Percentiles rank a stretch among this genome's conserved stretches.
Evolutionary conservation across 2,888 invertebrate genomes (phyloP).

Genomic region (Oithona nana): DNA sequence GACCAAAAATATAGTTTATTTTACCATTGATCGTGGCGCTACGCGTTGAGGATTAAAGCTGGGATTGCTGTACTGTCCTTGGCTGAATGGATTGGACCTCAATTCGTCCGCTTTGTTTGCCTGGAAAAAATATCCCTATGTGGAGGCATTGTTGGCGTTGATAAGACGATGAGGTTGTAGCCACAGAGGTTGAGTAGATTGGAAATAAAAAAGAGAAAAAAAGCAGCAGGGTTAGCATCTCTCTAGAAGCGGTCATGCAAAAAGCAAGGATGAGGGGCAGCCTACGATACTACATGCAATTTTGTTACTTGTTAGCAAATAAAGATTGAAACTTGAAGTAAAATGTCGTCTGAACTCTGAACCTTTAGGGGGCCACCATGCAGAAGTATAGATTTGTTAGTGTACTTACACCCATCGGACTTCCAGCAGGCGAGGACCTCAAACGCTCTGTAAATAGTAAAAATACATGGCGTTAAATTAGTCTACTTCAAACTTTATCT

Average conservation of each 20-base stretch:
- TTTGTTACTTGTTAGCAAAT: not conserved
- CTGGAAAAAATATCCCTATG: constrained; percentile 11
- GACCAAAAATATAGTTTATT: constrained; percentile 23
- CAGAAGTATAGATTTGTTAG: too few relatives aligned
- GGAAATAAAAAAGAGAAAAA: not conserved
- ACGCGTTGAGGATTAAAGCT: constrained; percentile 83
- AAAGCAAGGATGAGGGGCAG: not conserved
- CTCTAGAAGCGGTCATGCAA: not conserved
- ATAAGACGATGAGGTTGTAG: not conserved
- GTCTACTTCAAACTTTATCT: not conserved
- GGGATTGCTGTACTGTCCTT: constrained; percentile 73
- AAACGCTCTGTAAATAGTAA: constrained; percentile 7
- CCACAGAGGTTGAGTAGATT: not conserved
- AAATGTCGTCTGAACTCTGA: not conserved
- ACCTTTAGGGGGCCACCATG: too few relatives aligned
- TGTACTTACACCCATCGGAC: constrained; percentile 14
- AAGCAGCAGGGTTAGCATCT: not conserved
- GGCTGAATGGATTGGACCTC: constrained; percentile 63
- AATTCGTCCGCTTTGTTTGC: constrained; percentile 38
- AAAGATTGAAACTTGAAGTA: not conserved
- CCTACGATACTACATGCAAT: not conserved
- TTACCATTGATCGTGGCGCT: constrained; percentile 45
- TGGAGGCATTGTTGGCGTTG: not conserved
- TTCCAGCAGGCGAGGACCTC: not conserved
- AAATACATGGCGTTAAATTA: not conserved